Evolutionary conservation across 2,888 invertebrate genomes (phyloP), one percentile per base, ranked within the genome.

Genomic region (Himalopsyche tibetana): DNA sequence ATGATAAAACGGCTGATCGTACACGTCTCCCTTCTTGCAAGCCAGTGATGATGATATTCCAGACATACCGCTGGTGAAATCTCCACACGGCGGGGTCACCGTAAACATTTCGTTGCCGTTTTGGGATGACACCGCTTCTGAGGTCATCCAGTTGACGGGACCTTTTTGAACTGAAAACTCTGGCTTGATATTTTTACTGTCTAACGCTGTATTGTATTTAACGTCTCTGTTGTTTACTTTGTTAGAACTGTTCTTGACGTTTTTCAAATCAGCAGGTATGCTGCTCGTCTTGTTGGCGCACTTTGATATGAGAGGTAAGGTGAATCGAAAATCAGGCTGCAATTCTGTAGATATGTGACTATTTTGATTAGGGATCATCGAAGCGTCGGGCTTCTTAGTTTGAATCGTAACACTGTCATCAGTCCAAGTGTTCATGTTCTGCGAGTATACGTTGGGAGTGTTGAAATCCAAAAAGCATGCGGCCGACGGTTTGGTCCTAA

Each of bases 61-160:
- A 0, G 84, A 17, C 19, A 82, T 56, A 9, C 84, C 28, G 51
- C 36, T 38, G 42, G 17, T 36, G 11, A 82, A 28, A 28, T 86
- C 85, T 55, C 84, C 40, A 55, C 83, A 84, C 19, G 80, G 56
- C 42, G 86, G 88, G 55, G 69, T 69, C 3, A 56, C 40, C 28
- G 93, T 89, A 88, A 92, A 91, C 83, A 93, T 92, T 83, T 93
- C 93, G 0, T 91, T 87, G 38, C 87, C 82, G 69, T 91, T 8
- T 90, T 91, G 89, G 90, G 82, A 86, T 12, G 86, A 84, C n/a
- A 56, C 80, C n/a, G 85, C 87, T 74, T 88, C 88, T 1, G 94
- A 92, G 89, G 94, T 94, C 94, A 95, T 95, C 94, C 94, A 94
- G 89, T 95, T 95, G 0, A 94, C 94, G 0, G 94, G 93, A 5